These are phyloP conservation scores for Otus scops DNA, from an alignment of 2,797 vertebrate species.

Conservation along the genomic window DNA sequence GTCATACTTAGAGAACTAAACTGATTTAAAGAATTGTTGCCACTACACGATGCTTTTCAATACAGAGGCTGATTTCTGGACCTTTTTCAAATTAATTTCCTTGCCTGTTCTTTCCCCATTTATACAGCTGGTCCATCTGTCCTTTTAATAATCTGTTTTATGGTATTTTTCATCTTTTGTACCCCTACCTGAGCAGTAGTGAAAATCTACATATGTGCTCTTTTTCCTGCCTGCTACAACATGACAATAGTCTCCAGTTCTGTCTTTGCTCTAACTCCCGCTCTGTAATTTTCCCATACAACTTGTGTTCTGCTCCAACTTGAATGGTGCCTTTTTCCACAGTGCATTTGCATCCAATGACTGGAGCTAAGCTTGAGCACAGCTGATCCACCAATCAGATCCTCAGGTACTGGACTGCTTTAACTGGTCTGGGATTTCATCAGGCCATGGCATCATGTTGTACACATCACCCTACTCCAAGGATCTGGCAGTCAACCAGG, in stretches of 20 bases:
- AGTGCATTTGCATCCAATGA: not conserved
- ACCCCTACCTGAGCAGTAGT: not conserved
- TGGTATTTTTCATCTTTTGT: not conserved
- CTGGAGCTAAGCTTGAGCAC: not conserved
- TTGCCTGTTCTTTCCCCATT: not conserved
- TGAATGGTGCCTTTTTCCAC: not conserved
- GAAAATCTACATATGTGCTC: not conserved
- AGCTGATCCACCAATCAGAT: not conserved
- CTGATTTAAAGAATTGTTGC: not conserved
- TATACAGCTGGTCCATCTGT: not conserved
- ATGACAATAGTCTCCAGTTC: not conserved
- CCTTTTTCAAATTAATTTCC: not conserved
- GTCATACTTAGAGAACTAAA: not conserved
- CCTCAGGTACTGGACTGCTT: not conserved
- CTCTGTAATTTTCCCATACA: not conserved
- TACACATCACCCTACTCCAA: not conserved
- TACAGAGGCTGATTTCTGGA: not conserved
- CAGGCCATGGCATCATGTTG: rapidly evolving
- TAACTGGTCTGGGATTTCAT: not conserved
- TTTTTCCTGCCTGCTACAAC: not conserved
- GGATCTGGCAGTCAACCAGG: not conserved
- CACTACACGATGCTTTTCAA: not conserved
- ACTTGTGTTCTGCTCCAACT: not conserved
- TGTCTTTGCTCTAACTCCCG: not conserved
- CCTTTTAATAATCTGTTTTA: not conserved